Conservation (phyloP, 2,797 vertebrate species). For the Centropyge bicolor region DNA sequence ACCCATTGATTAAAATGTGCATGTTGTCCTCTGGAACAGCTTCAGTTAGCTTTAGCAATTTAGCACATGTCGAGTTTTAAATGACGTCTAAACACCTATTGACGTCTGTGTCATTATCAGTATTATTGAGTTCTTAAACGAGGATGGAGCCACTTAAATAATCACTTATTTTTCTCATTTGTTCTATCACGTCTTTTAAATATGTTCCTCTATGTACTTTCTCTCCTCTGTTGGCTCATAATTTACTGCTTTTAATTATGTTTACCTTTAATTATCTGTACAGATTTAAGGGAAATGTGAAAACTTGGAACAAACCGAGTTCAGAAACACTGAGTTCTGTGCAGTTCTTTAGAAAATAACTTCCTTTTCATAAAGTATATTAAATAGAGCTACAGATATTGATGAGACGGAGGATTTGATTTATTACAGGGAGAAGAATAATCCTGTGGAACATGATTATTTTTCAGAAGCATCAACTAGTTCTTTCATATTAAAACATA, state of each 20-base stretch:
- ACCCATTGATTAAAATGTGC: no score
- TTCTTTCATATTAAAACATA: background rate
- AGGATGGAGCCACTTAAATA: background rate
- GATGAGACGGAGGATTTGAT: constrained; percentile 4
- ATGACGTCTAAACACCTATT: background rate
- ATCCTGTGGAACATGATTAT: constrained; percentile 5
- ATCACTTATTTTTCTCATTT: background rate
- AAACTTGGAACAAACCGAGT: background rate
- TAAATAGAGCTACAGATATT: background rate
- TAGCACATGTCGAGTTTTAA: background rate
- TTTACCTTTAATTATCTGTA: background rate
- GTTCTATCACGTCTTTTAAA: background rate
- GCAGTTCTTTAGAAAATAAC: background rate
- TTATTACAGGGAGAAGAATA: constrained; percentile 4
- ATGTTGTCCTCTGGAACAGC: background rate
- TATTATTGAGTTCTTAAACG: background rate
- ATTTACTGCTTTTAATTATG: background rate
- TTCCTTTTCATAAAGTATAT: background rate
- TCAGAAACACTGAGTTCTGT: background rate
- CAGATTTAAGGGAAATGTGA: background rate
- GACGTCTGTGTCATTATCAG: background rate
- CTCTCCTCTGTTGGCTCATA: background rate
- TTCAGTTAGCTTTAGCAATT: no score
- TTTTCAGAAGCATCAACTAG: constrained; percentile 6
- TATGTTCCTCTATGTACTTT: no score